These are phyloP conservation scores for Atta colombica DNA, from an alignment of 1,140 invertebrate genomes.

Conservation along the genomic window DNA sequence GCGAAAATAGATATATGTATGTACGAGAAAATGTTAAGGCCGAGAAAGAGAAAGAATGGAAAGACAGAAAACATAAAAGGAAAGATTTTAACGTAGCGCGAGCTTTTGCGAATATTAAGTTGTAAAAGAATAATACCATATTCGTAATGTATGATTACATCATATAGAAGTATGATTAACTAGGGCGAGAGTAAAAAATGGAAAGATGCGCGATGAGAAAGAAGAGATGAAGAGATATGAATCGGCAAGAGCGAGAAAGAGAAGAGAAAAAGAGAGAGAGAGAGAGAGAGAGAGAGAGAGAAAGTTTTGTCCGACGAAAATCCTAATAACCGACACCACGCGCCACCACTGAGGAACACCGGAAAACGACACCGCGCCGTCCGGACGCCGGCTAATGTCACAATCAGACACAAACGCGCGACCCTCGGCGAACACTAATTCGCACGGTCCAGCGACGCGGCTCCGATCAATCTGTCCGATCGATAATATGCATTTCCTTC, in stretches of 20 bases:
- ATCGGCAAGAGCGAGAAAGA: slow-evolving; percentile 39
- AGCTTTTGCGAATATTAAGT: slow-evolving; percentile 34
- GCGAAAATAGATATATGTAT: background rate
- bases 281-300: background rate
- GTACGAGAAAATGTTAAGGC: background rate
- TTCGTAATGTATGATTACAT: slow-evolving; percentile 25
- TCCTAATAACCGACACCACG: slow-evolving; percentile 27
- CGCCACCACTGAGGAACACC: slow-evolving; percentile 43
- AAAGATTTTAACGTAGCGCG: slow-evolving; percentile 9
- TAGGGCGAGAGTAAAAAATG: background rate
- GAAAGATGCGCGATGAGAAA: slow-evolving; percentile 7
- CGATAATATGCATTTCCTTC: slow-evolving; percentile 32
- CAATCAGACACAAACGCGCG: slow-evolving; percentile 26
- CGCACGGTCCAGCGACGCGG: slow-evolving; percentile 38
- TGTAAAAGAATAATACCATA: background rate
- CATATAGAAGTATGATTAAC: background rate
- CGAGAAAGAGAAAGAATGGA: background rate
- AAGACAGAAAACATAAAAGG: background rate
- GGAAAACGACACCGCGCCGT: background rate
- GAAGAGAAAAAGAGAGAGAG: background rate
- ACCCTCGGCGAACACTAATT: slow-evolving; percentile 15
- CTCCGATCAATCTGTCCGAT: slow-evolving; percentile 41
- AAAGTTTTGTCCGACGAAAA: background rate
- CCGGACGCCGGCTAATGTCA: slow-evolving; percentile 41
- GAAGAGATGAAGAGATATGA: slow-evolving; percentile 33